phyloP scores from a whole-genome alignment of 2,113 vertebrate genomes.

The Ornithorhynchus anatinus region DNA sequence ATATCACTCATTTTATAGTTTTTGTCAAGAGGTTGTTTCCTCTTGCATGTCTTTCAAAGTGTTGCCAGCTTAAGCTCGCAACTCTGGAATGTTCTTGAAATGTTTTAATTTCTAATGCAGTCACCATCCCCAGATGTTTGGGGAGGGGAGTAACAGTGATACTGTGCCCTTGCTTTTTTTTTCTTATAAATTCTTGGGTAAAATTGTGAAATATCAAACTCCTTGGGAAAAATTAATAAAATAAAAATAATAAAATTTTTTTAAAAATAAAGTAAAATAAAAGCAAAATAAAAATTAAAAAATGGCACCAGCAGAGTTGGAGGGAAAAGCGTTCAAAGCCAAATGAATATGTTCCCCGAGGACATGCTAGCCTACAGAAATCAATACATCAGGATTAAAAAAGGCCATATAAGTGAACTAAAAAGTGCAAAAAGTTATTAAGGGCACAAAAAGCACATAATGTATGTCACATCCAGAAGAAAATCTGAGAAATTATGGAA shows the following conservation, averaged over 20 bases:
- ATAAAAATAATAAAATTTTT: too few species aligned
- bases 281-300: too few species aligned
- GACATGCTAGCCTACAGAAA: background rate
- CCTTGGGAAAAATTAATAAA: background rate
- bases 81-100: too few species aligned
- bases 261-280: background rate
- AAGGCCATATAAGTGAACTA: constrained; percentile 4
- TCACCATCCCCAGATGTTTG: too few species aligned
- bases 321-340: constrained; percentile 10
- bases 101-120: background rate
- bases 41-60: too few species aligned
- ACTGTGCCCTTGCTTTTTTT: too few species aligned
- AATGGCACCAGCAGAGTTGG: background rate
- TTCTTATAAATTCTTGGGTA: too few species aligned
- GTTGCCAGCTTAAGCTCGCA: too few species aligned
- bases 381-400: background rate
- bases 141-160: too few species aligned
- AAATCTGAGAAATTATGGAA: background rate
- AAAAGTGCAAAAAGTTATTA: constrained; percentile 20
- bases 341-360: background rate
- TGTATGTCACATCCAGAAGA: constrained; percentile 3
- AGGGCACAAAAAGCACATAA: constrained; percentile 16
- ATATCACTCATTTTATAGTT: too few species aligned
- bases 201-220: background rate
- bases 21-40: too few species aligned